These are phyloP conservation scores for Drosophila acutilabella DNA, from an alignment of 2,888 invertebrate genomes.

Conservation along the genomic window DNA sequence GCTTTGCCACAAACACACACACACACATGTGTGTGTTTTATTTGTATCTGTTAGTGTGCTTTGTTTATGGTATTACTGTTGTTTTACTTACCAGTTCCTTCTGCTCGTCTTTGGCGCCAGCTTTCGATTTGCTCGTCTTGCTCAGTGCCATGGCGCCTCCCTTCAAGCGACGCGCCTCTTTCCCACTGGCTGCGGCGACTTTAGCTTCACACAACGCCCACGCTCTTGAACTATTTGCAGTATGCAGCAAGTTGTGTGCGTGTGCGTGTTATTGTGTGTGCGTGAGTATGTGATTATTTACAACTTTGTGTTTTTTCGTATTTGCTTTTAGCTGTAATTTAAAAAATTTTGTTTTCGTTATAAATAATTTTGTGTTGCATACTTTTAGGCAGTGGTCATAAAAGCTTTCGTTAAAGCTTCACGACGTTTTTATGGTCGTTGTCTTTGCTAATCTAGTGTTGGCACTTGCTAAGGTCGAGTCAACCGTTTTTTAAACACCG, in stretches of 20 bases:
- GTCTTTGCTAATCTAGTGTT: slow-evolving; percentile 14
- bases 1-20: slow-evolving; percentile 36
- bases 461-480: not conserved
- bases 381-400: slow-evolving; percentile 33
- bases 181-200: slow-evolving; percentile 11
- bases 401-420: slow-evolving; percentile 8
- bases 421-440: slow-evolving; percentile 10
- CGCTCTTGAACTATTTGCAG: slow-evolving; percentile 10
- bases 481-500: not conserved
- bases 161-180: slow-evolving; percentile 26
- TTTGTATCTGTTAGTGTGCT: slow-evolving; percentile 13
- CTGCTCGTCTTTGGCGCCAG: slow-evolving; percentile 76
- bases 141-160: slow-evolving; percentile 66
- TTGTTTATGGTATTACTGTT: slow-evolving; percentile 30
- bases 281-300: not conserved
- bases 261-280: not conserved
- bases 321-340: slow-evolving; percentile 38
- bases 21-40: slow-evolving; percentile 1
- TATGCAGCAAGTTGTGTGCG: slow-evolving; percentile 2
- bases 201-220: slow-evolving; percentile 23
- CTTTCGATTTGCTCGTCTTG: slow-evolving; percentile 68
- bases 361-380: slow-evolving; percentile 16
- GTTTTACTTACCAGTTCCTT: slow-evolving; percentile 69
- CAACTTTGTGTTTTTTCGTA: slow-evolving; percentile 3
- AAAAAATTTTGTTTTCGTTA: slow-evolving; percentile 8